Evolutionary conservation across 1,140 invertebrate genomes (phyloP).

Genomic region (Drosophila nigrodunni): DNA sequence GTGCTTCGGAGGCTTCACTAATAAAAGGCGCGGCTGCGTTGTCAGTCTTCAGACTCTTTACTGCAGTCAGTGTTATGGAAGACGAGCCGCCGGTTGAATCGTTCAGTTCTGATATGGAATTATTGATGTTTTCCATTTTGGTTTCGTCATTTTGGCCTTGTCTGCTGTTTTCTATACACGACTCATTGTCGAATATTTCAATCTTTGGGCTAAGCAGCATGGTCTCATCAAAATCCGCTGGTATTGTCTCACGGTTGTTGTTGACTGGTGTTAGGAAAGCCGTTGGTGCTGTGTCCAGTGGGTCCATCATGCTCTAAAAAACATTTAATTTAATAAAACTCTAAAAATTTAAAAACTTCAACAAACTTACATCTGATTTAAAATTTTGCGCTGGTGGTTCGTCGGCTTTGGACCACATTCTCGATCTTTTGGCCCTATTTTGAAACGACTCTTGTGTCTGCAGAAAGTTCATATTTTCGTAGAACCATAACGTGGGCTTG

Average conservation of each 20-base stretch:
- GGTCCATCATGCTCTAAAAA: conserved; percentile 27
- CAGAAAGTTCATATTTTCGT: conserved; percentile 82
- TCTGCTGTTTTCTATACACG: conserved; percentile 18
- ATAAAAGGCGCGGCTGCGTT: conserved; percentile 18
- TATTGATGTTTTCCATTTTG: conserved; percentile 26
- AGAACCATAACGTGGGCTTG: conserved; percentile 84
- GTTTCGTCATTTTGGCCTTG: conserved; percentile 5
- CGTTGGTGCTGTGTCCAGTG: conserved; percentile 21
- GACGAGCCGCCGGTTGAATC: conserved; percentile 26
- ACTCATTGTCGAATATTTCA: conserved; percentile 62
- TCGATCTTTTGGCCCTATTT: conserved; percentile 39
- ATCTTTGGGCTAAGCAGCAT: conserved; percentile 65
- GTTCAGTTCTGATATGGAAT: neutral
- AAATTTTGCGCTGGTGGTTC: neutral
- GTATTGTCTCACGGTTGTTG: conserved; percentile 5
- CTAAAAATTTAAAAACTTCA: neutral
- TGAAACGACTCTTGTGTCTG: conserved; percentile 68
- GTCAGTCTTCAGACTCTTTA: conserved; percentile 1
- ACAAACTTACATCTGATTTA: conserved; percentile 33
- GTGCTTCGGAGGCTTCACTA: conserved; percentile 64
- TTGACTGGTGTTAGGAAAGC: conserved; percentile 2
- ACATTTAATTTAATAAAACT: neutral
- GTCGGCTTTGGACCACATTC: neutral
- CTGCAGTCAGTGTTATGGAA: neutral
- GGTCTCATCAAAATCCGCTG: conserved; percentile 31